These are phyloP conservation scores for Nomada ruficornis DNA, from an alignment of 2,888 invertebrate species.

Conservation along the genomic window DNA sequence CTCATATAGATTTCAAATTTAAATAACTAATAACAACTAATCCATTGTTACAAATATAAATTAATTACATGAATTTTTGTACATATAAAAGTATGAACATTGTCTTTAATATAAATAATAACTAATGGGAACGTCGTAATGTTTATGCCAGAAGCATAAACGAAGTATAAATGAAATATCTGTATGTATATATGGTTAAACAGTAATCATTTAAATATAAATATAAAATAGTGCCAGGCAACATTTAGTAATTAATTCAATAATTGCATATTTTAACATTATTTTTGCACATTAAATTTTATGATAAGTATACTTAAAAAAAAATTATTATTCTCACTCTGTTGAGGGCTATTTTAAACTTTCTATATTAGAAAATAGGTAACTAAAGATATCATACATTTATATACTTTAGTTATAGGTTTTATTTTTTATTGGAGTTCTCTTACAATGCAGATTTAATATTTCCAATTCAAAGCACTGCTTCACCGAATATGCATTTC, in stretches of 20 bases:
- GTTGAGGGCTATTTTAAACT: no score
- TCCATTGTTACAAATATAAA: no score
- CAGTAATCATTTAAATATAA: slow-evolving; percentile 3
- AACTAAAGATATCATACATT: neutral
- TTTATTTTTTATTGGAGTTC: neutral
- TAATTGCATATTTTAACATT: slow-evolving; percentile 6
- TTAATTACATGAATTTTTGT: no score
- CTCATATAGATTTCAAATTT: no score
- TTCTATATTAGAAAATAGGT: no score
- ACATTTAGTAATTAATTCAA: slow-evolving; percentile 7
- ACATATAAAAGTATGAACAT: no score
- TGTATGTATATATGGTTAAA: neutral
- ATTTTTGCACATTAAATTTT: neutral
- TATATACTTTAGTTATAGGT: neutral
- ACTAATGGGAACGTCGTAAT: no score
- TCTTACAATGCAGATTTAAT: slow-evolving; percentile 4
- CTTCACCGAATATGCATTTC: no score
- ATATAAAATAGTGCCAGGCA: neutral
- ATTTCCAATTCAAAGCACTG: neutral
- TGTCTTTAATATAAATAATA: no score
- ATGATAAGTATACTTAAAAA: neutral
- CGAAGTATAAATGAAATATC: neutral
- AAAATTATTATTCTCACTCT: neutral
- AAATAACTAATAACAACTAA: no score
- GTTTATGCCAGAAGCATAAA: no score